Evolutionary conservation across 2,888 invertebrate genomes (phyloP), one percentile per base, ranked within the genome.

Genomic region (Trypoxylon attenuatum): DNA sequence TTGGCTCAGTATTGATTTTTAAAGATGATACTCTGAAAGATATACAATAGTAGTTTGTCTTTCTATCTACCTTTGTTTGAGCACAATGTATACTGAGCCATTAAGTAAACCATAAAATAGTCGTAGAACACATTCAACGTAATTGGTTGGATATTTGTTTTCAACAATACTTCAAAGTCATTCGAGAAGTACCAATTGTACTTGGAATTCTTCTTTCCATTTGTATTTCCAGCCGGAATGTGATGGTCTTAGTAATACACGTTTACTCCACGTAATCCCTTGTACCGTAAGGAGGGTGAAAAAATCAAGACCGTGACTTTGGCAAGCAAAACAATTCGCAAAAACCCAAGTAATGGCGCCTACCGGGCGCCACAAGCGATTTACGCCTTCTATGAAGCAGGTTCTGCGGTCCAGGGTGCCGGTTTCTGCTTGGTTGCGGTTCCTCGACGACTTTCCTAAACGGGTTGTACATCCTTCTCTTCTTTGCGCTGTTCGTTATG

Each of bases 301-400:
- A 78, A 74, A 66, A 51, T 60, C 33, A 16, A 51, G 29, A 38
- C 42, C 42, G 60, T 47, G 45, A n/a, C 57, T 68, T 54, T 46
- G 38, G 45, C 49, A 41, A 4, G 51, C 49, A 63, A 66, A 68
- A 65, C 67, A 68, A 68, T 71, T 71, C 71, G 53, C 56, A 54
- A 63, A 69, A 73, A 69, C 61, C 13, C 53, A 43, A 64, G 46
- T 77, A 74, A 69, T 62, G 67, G 66, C 59, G 59, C 29, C 50
- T 56, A 53, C 25, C 50, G 46, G 52, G 50, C 60, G 62, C 52
- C 66, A 45, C 47, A n/a, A 42, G 55, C 66, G 56, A 64, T 64
- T 73, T 71, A 56, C 60, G 55, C 62, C 55, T 16, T 46, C 33
- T 49, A 6, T 23, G 51, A 8, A 60, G 53, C 51, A 54, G 22